phyloP scores from a whole-genome alignment of 2,797 vertebrate species.

The Gymnoscopelus braueri region DNA sequence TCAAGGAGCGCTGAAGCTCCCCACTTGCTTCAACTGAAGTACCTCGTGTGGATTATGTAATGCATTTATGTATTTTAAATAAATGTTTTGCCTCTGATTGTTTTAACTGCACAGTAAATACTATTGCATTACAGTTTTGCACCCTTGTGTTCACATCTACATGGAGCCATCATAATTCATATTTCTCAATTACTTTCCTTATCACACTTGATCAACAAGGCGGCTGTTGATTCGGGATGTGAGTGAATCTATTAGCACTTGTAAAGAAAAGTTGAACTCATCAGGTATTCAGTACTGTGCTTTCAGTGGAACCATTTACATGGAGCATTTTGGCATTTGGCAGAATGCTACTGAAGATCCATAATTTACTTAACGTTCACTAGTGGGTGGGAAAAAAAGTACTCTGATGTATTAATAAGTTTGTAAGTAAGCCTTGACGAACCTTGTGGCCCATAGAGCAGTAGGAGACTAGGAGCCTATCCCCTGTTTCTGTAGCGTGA shows the following conservation, averaged over 20 bases:
- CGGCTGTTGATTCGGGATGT: not conserved
- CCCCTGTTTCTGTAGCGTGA: too few species aligned
- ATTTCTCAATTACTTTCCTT: not conserved
- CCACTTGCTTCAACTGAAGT: too few species aligned
- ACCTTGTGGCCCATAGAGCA: too few species aligned
- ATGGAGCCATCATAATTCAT: not conserved
- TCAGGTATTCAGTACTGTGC: conserved; percentile 7
- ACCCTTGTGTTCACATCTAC: not conserved
- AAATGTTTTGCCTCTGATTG: not conserved
- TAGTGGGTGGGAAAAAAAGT: too few species aligned
- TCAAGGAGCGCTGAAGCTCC: too few species aligned
- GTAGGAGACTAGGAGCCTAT: too few species aligned
- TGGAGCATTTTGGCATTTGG: not conserved
- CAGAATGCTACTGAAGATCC: not conserved
- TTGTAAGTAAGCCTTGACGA: too few species aligned
- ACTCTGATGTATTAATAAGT: too few species aligned
- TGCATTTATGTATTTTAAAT: too few species aligned
- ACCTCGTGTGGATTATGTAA: too few species aligned
- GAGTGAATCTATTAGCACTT: not conserved
- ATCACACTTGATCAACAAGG: not conserved
- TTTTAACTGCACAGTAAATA: not conserved
- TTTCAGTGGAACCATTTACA: not conserved
- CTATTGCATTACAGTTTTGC: not conserved
- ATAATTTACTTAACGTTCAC: too few species aligned
- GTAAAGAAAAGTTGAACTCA: not conserved